phyloP scores from a whole-genome alignment of 2,888 invertebrate species.

The Phaonia tiefii region DNA sequence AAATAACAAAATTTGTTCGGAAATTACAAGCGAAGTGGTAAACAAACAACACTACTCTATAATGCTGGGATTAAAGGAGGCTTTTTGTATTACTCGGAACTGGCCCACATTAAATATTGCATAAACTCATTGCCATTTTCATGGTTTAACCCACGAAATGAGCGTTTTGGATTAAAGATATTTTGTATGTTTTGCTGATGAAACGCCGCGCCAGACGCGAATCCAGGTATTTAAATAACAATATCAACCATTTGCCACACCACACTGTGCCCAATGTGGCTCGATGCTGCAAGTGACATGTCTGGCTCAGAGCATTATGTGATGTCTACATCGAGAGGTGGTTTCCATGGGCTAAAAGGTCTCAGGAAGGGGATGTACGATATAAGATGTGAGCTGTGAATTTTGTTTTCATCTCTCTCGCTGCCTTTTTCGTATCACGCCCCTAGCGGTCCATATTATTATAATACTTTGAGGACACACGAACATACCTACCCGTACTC shows the following conservation, averaged over 20 bases:
- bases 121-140: slow-evolving; percentile 27
- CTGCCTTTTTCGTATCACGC: too few relatives aligned
- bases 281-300: background rate
- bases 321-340: slow-evolving; percentile 16
- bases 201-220: background rate
- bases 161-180: background rate
- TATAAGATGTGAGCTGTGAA: too few relatives aligned
- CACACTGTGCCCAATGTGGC: background rate
- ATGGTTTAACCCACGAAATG: slow-evolving; percentile 12
- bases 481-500: background rate
- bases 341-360: background rate
- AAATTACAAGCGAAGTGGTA: slow-evolving; percentile 12
- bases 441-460: background rate
- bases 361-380: background rate
- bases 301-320: too few relatives aligned
- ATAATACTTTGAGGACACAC: background rate
- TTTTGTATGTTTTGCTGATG: background rate
- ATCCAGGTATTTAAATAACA: slow-evolving; percentile 7
- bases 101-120: slow-evolving; percentile 27
- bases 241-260: background rate
- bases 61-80: background rate
- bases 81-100: background rate
- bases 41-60: background rate
- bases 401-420: too few relatives aligned
- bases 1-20: slow-evolving; percentile 24